These are phyloP conservation scores for Halcyon chelicuti DNA, from an alignment of 2,797 vertebrate species.

Conservation along the genomic window DNA sequence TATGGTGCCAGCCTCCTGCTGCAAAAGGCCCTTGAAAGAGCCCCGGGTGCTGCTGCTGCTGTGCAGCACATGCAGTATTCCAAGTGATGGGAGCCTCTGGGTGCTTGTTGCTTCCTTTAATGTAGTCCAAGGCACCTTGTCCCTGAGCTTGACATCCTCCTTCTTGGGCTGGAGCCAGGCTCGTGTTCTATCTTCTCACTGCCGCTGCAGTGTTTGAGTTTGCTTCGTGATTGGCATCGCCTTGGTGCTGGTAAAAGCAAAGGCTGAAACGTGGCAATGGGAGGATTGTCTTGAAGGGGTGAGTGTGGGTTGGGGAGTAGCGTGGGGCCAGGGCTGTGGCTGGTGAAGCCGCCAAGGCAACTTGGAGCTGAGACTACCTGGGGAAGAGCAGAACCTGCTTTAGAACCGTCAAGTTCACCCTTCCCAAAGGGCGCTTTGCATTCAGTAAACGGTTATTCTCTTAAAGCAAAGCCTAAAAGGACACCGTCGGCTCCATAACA, in stretches of 20 bases:
- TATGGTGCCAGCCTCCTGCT: not conserved
- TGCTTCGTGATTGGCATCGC: not conserved
- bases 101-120: not conserved
- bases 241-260: not conserved
- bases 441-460: not conserved
- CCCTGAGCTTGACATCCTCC: rapidly evolving
- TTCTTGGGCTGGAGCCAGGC: not conserved
- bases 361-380: not conserved
- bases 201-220: not conserved
- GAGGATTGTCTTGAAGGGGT: not conserved
- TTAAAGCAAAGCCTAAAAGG: not conserved
- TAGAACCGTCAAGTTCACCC: not conserved
- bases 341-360: rapidly evolving
- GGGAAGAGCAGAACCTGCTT: not conserved
- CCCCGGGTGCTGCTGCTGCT: not conserved
- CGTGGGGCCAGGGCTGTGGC: not conserved
- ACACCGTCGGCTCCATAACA: not conserved
- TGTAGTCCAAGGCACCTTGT: not conserved
- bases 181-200: not conserved
- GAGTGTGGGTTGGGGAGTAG: rapidly evolving
- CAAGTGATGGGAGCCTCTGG: not conserved
- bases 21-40: not conserved
- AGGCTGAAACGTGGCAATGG: not conserved
- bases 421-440: not conserved
- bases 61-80: not conserved